Conservation (phyloP, 64 coral and sea anemone species). For the Pachyseris speciosa region DNA sequence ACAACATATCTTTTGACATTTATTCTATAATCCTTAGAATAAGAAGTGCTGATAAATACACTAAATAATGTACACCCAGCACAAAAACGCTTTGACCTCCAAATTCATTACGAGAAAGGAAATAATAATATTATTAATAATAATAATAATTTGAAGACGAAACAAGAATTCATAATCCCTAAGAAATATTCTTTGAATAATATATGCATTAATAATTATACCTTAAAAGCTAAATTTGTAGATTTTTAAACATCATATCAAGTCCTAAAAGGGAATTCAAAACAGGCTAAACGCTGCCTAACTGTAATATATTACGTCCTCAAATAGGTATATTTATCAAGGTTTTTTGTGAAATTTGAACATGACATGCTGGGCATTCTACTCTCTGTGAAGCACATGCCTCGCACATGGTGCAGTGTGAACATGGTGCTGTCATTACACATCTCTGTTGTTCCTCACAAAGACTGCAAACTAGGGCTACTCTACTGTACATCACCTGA, state of each 20-base stretch:
- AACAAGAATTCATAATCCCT: conserved; percentile 96
- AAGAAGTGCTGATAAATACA: conserved; percentile 99
- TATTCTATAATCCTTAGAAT: conserved; percentile 92
- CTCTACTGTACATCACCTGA: conserved; percentile 93
- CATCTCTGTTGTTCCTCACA: conserved; percentile 83
- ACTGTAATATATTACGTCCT: conserved; percentile 82
- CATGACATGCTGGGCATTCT: conserved; percentile 88
- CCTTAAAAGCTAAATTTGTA: conserved; percentile 99
- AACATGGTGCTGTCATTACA: conserved; percentile 92
- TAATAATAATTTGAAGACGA: conserved; percentile 76
- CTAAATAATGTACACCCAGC: conserved; percentile 92
- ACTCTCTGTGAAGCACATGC: conserved; percentile 77
- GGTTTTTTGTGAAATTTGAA: conserved; percentile 88
- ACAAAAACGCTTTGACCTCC: conserved; percentile 82
- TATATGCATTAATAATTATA: conserved; percentile 93
- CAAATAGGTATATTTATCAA: conserved; percentile 87
- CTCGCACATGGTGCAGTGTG: conserved; percentile 95
- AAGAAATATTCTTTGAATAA: conserved; percentile 99
- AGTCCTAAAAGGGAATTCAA: conserved; percentile 93
- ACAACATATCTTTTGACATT: conserved; percentile 66
- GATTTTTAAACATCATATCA: conserved; percentile 77
- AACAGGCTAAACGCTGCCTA: conserved; percentile 81
- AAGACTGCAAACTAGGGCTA: conserved; percentile 81
- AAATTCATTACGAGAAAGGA: conserved; percentile 86
- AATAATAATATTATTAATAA: conserved; percentile 70